Evolutionary conservation across 2,113 vertebrate genomes (phyloP), one percentile per base, ranked within the genome.

Genomic region (Callipepla squamata): DNA sequence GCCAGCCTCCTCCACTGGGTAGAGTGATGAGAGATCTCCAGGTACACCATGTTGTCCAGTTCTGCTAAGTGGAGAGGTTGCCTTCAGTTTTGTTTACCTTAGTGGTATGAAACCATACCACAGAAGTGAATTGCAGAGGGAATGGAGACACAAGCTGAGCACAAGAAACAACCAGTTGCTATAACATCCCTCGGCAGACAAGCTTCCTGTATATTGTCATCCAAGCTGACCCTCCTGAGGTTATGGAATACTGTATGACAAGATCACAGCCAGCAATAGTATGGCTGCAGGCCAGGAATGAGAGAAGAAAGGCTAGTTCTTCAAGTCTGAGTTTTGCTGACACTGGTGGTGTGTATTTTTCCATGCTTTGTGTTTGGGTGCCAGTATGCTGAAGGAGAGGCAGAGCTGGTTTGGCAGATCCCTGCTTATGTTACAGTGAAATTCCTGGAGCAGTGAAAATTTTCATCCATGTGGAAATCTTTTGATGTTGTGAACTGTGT

Each of bases 391-490:
- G 69, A 83, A 72, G 70, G 40, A 85, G 88, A 89, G 59, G 72
- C 68, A 92, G 80, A 75, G 45, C 67, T 94, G 57, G 63, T 86
- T 90, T 92, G 53, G 80, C 65, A 84, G 75, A 95, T 66, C 36
- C 44, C 22, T 50, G 28, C 50, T 82, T 66, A 75, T 76, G 80
- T 76, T 93, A 70, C 4, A 11, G 16, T 78, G 21, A 81, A 88
- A 87, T 87, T 82, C 73, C 76, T 36, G 69, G 57, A 90, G 83
- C 85, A 72, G 65, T 57, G 61, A 81, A 81, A 80, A 67, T 89
- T 95, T 90, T 80, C 89, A 95, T 44, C 82, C 67, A 40, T 30
- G 57, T 0, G 1, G 78, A 93, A 91, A 83, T 68, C 61, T 94
- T 88, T 66, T 68, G 55, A 45, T 62, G 30, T 76, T 83, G 68